Percentiles rank a stretch among this genome's conserved stretches.
These are phyloP conservation scores for Coboldia fuscipes DNA, from an alignment of 1,140 invertebrate species.

Conservation along the genomic window DNA sequence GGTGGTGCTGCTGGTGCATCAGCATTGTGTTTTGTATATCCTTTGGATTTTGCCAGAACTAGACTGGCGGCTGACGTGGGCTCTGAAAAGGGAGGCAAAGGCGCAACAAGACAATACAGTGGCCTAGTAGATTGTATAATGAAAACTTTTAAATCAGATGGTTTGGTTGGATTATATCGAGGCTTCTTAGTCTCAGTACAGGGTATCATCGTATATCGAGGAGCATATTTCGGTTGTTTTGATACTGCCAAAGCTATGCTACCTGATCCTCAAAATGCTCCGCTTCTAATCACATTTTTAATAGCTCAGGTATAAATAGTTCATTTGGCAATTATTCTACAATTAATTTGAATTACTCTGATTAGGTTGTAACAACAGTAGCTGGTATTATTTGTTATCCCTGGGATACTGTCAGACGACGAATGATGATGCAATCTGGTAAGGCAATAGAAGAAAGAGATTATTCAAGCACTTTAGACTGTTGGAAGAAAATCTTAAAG, in stretches of 20 bases:
- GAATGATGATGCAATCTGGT: slow-evolving; percentile 85
- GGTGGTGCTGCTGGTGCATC: slow-evolving; percentile 84
- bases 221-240: slow-evolving; percentile 83
- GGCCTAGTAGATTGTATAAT: slow-evolving; percentile 65
- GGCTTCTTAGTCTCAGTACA: slow-evolving; percentile 83
- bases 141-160: slow-evolving; percentile 75
- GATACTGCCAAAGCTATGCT: slow-evolving; percentile 72
- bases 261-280: slow-evolving; percentile 64
- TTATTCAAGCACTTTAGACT: slow-evolving; percentile 59
- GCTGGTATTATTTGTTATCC: slow-evolving; percentile 80
- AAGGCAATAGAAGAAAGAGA: slow-evolving; percentile 42
- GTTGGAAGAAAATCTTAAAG: slow-evolving; percentile 50
- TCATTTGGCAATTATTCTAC: neutral
- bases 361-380: slow-evolving; percentile 55
- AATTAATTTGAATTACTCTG: too few species aligned
- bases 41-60: slow-evolving; percentile 84
- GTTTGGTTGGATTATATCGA: slow-evolving; percentile 64
- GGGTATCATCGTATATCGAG: slow-evolving; percentile 72
- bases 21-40: slow-evolving; percentile 84
- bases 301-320: slow-evolving; percentile 41
- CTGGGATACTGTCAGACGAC: slow-evolving; percentile 77
- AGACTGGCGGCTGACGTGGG: slow-evolving; percentile 62
- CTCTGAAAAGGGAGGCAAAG: slow-evolving; percentile 61
- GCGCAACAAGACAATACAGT: slow-evolving; percentile 56
- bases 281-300: slow-evolving; percentile 55